Base-by-base conservation (phyloP, 2,113 vertebrate genomes). In the Pteruthius melanotis region DNA sequence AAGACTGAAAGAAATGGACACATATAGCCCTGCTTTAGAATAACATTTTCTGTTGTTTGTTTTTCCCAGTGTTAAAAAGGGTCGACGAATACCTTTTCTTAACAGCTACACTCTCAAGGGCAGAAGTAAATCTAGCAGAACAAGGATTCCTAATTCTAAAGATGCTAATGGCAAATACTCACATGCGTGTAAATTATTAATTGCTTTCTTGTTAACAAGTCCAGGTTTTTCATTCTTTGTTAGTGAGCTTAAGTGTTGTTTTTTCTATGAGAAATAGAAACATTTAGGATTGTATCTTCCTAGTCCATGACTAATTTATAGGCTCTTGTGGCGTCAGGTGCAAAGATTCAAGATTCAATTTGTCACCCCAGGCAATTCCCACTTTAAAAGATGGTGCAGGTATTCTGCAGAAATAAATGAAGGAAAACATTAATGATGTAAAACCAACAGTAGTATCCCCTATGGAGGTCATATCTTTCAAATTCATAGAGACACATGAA, bases 221-320 rank as follows among this genome's bases (percentile, higher is more conserved):
- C 66, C 85, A 95, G 74, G 37, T 83, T 97, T 97, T 88, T 94
- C 63, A 57, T 94, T 97, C 93, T 94, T 90, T 91, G 60, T 87
- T 90, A 64, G 90, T 26, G 60, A 97, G 89, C 92, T 82, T 83
- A 90, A 88, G 85, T 96, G 87, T 94, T 84, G 57, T 21, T 83
- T 94, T 61, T 89, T 94, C 79, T 91, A 63, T 44, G 59, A 95
- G 94, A 97, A 96, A 94, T 6, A 83, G 79, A 90, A 96, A 97
- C 39, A 89, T 96, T 97, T 93, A 90, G 83, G 80, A 84, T 89
- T 96, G 70, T 86, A 93, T 95, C 96, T 97, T 97, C 84, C 92
- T 90, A 87, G 79, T 56, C 94, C 87, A 95, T 98, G 92, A 98
- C 84, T 98, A 98, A 98, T 98, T 98, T 97, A 98, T 96, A 96